phyloP scores from a whole-genome alignment of 2,113 vertebrate genomes.

The Hystrix brachyura region DNA sequence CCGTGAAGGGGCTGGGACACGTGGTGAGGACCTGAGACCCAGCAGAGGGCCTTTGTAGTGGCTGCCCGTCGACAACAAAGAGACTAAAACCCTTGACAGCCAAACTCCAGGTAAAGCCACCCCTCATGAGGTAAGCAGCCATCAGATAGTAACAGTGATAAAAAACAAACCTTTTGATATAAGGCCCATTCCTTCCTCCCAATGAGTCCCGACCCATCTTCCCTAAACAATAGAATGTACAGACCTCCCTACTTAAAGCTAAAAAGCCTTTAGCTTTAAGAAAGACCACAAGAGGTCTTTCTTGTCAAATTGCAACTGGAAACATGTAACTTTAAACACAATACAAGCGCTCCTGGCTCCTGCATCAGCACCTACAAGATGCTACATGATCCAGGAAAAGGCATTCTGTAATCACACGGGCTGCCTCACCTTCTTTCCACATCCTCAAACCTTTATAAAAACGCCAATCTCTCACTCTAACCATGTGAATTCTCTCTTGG shows the following conservation, averaged over 20 bases:
- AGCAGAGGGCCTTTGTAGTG: neutral
- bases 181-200: too few species aligned
- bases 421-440: neutral
- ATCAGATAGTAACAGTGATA: neutral
- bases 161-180: too few species aligned
- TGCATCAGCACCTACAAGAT: neutral
- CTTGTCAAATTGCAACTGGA: neutral
- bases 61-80: neutral
- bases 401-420: neutral
- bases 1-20: neutral
- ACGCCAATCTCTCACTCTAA: neutral
- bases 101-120: neutral
- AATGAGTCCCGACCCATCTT: neutral
- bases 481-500: too few species aligned
- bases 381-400: neutral
- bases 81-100: neutral
- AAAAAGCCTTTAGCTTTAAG: neutral
- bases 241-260: neutral
- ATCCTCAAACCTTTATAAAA: neutral
- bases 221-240: too few species aligned
- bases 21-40: accelerated
- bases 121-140: neutral
- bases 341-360: neutral
- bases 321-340: neutral
- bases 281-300: too few species aligned